Evolutionary conservation across 2,888 invertebrate genomes (phyloP).

Genomic region (Leptinotarsa peninsularis): DNA sequence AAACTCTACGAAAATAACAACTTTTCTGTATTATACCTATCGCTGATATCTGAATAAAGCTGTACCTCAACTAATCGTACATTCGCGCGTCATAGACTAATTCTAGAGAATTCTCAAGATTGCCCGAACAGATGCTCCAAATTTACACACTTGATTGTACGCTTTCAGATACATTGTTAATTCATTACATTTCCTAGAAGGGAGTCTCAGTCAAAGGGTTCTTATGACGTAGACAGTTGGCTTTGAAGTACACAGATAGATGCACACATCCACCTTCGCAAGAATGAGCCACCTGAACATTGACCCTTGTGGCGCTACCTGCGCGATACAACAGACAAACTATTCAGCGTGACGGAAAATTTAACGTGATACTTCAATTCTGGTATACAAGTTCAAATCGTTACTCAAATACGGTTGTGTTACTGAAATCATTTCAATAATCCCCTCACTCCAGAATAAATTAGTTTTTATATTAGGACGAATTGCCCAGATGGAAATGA

Average conservation of each 20-base stretch:
- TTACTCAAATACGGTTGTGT: background rate
- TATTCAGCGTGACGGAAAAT: slow-evolving; percentile 2
- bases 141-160: background rate
- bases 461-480: too few relatives aligned
- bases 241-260: slow-evolving; percentile 24
- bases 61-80: background rate
- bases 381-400: background rate
- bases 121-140: background rate
- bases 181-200: slow-evolving; percentile 19
- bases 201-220: slow-evolving; percentile 14
- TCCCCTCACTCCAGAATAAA: too few relatives aligned
- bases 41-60: background rate
- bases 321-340: slow-evolving; percentile 2
- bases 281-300: slow-evolving; percentile 31
- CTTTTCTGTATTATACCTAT: background rate
- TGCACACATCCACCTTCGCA: slow-evolving; percentile 11
- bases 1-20: too few relatives aligned
- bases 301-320: slow-evolving; percentile 30
- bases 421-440: too few relatives aligned
- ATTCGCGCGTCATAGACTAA: background rate
- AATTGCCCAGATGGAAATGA: too few relatives aligned
- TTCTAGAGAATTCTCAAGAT: background rate
- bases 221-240: slow-evolving; percentile 2
- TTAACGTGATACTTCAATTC: background rate
- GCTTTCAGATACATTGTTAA: background rate